phyloP scores from a whole-genome alignment of 2,888 invertebrate genomes.

The Aspidapion aeneum region DNA sequence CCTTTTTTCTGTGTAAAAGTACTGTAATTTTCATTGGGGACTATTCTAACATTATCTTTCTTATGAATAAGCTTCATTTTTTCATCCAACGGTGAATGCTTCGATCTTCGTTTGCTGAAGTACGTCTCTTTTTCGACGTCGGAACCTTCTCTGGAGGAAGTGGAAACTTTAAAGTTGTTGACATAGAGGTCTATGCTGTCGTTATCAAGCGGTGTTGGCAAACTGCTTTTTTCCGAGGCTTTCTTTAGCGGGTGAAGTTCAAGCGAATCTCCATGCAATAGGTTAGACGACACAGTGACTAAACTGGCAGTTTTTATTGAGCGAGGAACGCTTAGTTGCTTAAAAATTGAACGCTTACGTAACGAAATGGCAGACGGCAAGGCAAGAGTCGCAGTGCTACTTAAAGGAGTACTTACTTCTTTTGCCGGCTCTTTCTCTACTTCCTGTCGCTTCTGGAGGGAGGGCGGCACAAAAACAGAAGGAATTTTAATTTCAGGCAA shows the following conservation, averaged over 20 bases:
- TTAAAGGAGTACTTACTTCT: conserved; percentile 49
- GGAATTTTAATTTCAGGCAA: conserved; percentile 25
- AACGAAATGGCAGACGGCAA: conserved; percentile 34
- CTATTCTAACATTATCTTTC: conserved; percentile 42
- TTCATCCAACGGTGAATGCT: conserved; percentile 38
- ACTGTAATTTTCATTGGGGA: conserved; percentile 39
- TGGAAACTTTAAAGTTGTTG: conserved; percentile 24
- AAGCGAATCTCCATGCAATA: conserved; percentile 29
- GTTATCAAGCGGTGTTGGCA: conserved; percentile 38
- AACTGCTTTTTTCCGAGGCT: conserved; percentile 37
- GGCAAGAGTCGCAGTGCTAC: conserved; percentile 33
- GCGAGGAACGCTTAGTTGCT: conserved; percentile 22
- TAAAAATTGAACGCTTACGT: conserved; percentile 31
- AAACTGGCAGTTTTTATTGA: conserved; percentile 14
- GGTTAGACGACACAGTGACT: conserved; percentile 16
- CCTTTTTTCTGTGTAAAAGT: conserved; percentile 43
- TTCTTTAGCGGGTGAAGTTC: conserved; percentile 31
- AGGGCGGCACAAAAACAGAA: conserved; percentile 34
- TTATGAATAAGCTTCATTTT: conserved; percentile 21
- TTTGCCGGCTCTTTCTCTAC: conserved; percentile 40
- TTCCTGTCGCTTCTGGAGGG: conserved; percentile 44
- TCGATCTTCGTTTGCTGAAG: conserved; percentile 14
- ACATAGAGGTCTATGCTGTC: conserved; percentile 27
- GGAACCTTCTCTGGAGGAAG: conserved; percentile 42
- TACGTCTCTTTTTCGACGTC: conserved; percentile 42